Percentiles rank a stretch among this genome's conserved stretches.
Evolutionary conservation across 2,888 invertebrate species (phyloP).

Genomic region (Rambutsinella grinnellia): DNA sequence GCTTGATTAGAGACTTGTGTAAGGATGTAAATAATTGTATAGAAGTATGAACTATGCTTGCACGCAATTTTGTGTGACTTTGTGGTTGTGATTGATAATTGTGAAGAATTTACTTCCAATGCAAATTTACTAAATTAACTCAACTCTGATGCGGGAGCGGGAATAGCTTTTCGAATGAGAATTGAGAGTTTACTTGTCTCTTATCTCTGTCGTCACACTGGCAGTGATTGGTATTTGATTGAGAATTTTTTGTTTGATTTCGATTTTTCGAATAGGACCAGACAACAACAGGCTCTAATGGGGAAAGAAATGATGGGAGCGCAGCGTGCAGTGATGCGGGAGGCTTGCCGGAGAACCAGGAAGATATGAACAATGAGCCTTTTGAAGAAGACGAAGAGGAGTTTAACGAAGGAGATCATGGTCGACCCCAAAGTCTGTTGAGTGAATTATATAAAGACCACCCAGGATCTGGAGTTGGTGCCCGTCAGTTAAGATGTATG

Average conservation of each 20-base stretch:
- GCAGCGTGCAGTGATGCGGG: not conserved
- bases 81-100: no score
- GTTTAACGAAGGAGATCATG: constrained; percentile 63
- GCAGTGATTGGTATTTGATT: no score
- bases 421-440: constrained; percentile 72
- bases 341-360: constrained; percentile 1
- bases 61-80: no score
- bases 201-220: no score
- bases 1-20: no score
- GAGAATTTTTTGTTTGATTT: not conserved
- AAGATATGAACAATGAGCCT: constrained; percentile 49
- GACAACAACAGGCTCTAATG: constrained; percentile 11
- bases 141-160: no score
- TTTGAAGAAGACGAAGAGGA: constrained; percentile 54
- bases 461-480: constrained; percentile 67
- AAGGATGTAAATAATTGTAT: no score
- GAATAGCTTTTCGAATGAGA: no score
- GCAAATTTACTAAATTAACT: no score
- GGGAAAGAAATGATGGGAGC: constrained; percentile 19
- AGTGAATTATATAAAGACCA: constrained; percentile 73
- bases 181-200: no score
- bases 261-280: constrained; percentile 2
- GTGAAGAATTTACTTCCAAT: no score
- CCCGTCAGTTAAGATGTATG: constrained; percentile 74
- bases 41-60: no score